Conservation (phyloP, 2,113 vertebrate species). For the Leptocoma aspasia region DNA sequence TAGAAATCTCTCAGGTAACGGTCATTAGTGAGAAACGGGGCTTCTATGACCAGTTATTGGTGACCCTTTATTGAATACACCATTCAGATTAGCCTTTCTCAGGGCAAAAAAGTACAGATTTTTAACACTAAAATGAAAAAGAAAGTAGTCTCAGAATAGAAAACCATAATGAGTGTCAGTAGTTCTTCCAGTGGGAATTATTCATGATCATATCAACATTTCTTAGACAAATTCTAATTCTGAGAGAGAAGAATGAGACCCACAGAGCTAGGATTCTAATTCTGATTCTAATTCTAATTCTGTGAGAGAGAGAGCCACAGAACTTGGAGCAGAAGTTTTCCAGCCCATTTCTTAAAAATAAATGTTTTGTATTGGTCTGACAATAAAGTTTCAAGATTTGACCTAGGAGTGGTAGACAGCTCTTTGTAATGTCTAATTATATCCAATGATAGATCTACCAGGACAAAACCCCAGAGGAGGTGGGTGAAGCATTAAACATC, state of each 20-base stretch:
- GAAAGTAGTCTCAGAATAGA: neutral
- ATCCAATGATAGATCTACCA: neutral
- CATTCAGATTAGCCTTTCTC: slow-evolving; percentile 20
- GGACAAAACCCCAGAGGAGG: neutral
- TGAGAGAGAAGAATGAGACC: neutral
- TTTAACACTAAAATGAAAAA: neutral
- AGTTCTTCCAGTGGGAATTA: slow-evolving; percentile 21
- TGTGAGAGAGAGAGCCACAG: neutral
- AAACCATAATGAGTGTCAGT: slow-evolving; percentile 9
- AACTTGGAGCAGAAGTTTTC: neutral
- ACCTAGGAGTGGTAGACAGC: neutral
- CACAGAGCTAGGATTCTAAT: neutral
- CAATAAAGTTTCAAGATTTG: neutral
- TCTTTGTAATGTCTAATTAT: slow-evolving; percentile 2
- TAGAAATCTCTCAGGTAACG: neutral
- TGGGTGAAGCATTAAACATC: neutral
- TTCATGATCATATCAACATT: slow-evolving; percentile 39
- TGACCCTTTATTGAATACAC: neutral
- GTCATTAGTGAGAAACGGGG: neutral
- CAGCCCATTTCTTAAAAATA: neutral
- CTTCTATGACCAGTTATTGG: neutral
- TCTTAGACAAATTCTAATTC: slow-evolving; percentile 22
- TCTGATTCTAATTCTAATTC: neutral
- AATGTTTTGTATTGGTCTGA: neutral
- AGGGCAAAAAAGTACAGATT: neutral